Percentiles rank a stretch among this genome's conserved stretches.
Evolutionary conservation across 2,113 vertebrate species (phyloP).

Genomic region (Pelobates fuscus): DNA sequence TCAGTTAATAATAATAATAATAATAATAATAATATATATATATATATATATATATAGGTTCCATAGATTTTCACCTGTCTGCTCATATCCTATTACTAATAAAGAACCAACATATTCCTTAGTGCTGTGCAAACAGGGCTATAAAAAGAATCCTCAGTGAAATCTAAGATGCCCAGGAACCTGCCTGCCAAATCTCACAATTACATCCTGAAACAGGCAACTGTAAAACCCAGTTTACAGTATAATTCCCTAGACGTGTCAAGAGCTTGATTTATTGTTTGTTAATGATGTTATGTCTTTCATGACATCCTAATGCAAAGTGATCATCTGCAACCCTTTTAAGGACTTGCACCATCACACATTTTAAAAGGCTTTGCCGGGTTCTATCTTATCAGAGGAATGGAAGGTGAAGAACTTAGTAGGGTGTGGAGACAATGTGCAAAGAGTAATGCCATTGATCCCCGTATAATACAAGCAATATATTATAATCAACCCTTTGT

Average conservation of each 20-base stretch:
- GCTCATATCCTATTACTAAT: too few species aligned
- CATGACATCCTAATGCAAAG: conserved; percentile 33
- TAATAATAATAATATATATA: too few species aligned
- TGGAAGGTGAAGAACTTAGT: conserved; percentile 25
- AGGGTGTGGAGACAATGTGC: neutral
- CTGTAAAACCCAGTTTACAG: too few species aligned
- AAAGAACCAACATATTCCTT: too few species aligned
- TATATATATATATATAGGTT: too few species aligned
- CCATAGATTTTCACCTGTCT: too few species aligned
- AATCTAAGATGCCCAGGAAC: too few species aligned
- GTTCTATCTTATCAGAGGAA: conserved; percentile 30
- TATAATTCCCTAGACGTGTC: conserved; percentile 27
- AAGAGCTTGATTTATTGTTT: conserved; percentile 33
- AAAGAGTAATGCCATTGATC: neutral
- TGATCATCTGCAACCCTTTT: neutral
- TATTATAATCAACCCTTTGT: conserved; percentile 16
- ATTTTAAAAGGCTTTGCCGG: conserved; percentile 30
- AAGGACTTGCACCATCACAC: conserved; percentile 23
- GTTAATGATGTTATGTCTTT: conserved; percentile 19
- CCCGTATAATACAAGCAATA: conserved; percentile 7
- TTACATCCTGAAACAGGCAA: too few species aligned
- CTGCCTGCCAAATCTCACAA: too few species aligned
- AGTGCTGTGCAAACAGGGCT: too few species aligned
- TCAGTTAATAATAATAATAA: too few species aligned
- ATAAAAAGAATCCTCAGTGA: too few species aligned